A percentile compares a stretch with the other conserved stretches of the same genome.
Conservation (phyloP, 2,888 invertebrate genomes). For the Hartigia nigra region DNA sequence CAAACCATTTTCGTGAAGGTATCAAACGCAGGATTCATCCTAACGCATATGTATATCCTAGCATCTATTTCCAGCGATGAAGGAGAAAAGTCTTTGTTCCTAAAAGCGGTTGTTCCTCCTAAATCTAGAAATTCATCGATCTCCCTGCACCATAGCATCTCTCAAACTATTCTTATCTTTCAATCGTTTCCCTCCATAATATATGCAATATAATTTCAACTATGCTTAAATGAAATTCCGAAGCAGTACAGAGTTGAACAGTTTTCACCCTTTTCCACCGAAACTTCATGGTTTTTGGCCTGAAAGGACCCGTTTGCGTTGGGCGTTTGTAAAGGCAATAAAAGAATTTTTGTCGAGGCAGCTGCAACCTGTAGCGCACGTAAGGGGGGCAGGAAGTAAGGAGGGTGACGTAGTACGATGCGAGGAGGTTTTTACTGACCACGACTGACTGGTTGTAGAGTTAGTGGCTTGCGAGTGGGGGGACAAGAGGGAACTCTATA, state of each 20-base stretch:
- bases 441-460: background rate
- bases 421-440: background rate
- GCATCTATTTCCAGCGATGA: background rate
- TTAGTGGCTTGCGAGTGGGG: background rate
- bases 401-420: constrained; percentile 21
- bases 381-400: constrained; percentile 20
- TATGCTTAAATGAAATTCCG: background rate
- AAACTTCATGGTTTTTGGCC: constrained; percentile 10
- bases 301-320: constrained; percentile 1
- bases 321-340: constrained; percentile 30
- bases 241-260: background rate
- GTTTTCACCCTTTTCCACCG: background rate
- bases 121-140: background rate
- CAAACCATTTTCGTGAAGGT: background rate
- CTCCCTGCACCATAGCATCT: background rate
- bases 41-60: background rate
- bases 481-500: background rate
- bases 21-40: background rate
- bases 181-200: background rate
- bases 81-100: background rate
- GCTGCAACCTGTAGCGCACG: constrained; percentile 48
- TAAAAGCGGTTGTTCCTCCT: background rate
- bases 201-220: background rate
- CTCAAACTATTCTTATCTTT: background rate
- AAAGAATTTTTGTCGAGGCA: constrained; percentile 50